phyloP scores from a whole-genome alignment of 1,140 invertebrate species.

The Bombus confusus region DNA sequence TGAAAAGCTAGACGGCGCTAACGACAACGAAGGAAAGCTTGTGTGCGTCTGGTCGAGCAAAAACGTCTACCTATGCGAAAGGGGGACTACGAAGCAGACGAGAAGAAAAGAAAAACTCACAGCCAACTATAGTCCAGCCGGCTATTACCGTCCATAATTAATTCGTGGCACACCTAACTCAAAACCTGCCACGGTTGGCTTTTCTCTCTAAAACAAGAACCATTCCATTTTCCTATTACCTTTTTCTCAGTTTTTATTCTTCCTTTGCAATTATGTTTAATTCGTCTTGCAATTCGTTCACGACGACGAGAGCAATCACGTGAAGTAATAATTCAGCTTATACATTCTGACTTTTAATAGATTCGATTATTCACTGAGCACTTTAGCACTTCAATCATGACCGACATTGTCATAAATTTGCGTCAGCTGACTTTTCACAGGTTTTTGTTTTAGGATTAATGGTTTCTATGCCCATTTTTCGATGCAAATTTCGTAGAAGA shows the following conservation, averaged over 20 bases:
- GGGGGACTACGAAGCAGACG: neutral
- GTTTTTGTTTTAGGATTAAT: too few relatives aligned
- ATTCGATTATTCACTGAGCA: neutral
- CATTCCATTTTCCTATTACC: neutral
- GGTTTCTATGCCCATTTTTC: neutral
- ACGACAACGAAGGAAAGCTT: slow-evolving; percentile 2
- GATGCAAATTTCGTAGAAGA: neutral
- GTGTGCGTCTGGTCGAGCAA: neutral
- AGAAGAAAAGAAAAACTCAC: neutral
- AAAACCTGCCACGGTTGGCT: neutral
- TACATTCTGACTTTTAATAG: neutral
- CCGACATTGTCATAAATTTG: neutral
- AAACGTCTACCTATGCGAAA: neutral
- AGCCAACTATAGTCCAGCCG: neutral
- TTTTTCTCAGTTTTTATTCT: neutral
- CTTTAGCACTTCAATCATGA: neutral
- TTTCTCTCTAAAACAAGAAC: neutral
- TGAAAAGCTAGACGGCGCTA: neutral
- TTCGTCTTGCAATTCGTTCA: neutral
- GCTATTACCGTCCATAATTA: slow-evolving; percentile 21
- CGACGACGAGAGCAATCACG: neutral
- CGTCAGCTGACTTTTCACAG: neutral
- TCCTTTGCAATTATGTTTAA: neutral
- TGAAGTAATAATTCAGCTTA: neutral
- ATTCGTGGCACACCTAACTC: slow-evolving; percentile 3